Percentiles rank a stretch among this genome's conserved stretches.
These are phyloP conservation scores for Eupsittula cactorum DNA, from an alignment of 2,113 vertebrate genomes.

Conservation along the genomic window DNA sequence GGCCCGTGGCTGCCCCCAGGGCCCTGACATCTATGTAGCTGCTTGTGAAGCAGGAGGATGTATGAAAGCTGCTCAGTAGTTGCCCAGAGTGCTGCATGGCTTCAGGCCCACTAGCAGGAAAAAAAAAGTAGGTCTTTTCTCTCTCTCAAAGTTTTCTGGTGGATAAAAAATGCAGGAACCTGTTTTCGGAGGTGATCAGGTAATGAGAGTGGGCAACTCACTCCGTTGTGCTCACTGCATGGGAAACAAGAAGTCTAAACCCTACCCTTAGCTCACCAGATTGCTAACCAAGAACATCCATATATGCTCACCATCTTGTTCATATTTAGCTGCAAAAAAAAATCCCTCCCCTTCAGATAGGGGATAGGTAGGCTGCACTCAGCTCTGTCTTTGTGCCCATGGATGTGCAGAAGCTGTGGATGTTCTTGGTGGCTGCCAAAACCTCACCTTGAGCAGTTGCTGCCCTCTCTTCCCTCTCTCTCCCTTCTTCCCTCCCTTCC, in stretches of 20 bases:
- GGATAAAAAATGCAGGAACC: slow-evolving; percentile 7
- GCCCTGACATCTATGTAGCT: neutral
- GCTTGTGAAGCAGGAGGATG: neutral
- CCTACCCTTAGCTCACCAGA: neutral
- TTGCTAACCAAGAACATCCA: neutral
- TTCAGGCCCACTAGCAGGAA: neutral
- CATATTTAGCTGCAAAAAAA: neutral
- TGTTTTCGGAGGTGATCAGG: slow-evolving; percentile 2
- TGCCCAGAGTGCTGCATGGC: neutral
- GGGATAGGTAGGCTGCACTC: neutral
- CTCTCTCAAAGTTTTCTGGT: neutral
- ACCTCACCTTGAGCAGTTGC: neutral
- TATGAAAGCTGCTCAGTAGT: neutral
- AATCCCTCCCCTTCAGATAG: neutral
- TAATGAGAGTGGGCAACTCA: neutral
- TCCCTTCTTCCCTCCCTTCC: neutral
- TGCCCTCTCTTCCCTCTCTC: neutral
- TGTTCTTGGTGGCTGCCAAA: neutral
- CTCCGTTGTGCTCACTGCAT: neutral
- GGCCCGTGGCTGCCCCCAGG: neutral
- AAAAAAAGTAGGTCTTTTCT: slow-evolving; percentile 2
- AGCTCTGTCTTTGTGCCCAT: neutral
- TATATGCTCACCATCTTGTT: neutral
- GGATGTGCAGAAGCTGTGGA: neutral
- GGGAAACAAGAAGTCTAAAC: neutral